Evolutionary conservation across 1,140 invertebrate genomes (phyloP).

Genomic region (Cyrtorhinus lividipennis): DNA sequence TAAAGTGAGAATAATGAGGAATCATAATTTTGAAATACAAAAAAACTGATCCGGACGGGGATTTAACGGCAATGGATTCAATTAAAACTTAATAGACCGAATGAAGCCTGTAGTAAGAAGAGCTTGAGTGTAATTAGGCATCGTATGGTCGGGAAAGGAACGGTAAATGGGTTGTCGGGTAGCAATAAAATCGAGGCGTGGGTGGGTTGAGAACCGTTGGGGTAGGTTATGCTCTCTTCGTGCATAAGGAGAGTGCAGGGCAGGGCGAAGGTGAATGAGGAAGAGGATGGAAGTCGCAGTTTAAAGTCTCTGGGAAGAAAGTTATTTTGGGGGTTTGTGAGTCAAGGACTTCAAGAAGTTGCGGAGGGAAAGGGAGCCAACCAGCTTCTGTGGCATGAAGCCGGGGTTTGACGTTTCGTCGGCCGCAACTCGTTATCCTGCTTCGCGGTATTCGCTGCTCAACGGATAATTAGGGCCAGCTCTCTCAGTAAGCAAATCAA

Average conservation of each 20-base stretch:
- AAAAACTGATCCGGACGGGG: too few species aligned
- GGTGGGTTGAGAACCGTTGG: neutral
- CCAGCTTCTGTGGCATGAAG: too few species aligned
- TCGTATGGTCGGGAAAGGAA: neutral
- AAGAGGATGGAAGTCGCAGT: too few species aligned
- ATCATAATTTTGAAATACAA: too few species aligned
- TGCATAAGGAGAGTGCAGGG: neutral
- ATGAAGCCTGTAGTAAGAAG: neutral
- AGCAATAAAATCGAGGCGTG: neutral
- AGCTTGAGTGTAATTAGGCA: neutral
- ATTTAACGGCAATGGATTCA: neutral
- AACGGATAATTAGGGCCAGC: too few species aligned
- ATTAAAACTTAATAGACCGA: neutral
- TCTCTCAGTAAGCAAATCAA: too few species aligned
- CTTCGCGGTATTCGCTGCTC: too few species aligned
- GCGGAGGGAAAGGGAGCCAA: too few species aligned
- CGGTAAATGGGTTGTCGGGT: neutral
- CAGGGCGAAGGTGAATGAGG: neutral
- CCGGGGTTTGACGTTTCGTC: too few species aligned
- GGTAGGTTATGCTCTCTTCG: neutral
- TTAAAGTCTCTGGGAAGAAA: neutral
- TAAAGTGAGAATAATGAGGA: too few species aligned
- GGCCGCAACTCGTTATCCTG: too few species aligned
- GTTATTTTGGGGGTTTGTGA: neutral
- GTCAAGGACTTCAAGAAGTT: neutral